Percentiles rank a stretch among this genome's conserved stretches.
These are phyloP conservation scores for Podarcis cretensis DNA, from an alignment of 2,113 vertebrate species.

Conservation along the genomic window DNA sequence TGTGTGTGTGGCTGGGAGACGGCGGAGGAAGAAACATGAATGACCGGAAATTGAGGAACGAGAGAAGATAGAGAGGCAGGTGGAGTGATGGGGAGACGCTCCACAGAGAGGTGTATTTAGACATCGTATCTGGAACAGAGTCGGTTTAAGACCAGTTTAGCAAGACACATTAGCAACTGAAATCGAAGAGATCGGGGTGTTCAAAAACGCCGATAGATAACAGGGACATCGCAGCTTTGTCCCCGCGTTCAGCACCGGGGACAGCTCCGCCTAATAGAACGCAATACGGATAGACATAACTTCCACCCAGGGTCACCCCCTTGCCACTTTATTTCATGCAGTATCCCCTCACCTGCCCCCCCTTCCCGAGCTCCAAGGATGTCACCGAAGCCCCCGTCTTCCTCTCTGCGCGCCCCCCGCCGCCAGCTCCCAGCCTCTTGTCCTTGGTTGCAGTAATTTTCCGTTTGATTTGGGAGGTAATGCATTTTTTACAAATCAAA, in stretches of 20 bases:
- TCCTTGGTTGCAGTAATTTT: slow-evolving; percentile 84
- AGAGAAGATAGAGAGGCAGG: not conserved
- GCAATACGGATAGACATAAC: not conserved
- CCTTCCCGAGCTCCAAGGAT: not conserved
- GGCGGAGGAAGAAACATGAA: not conserved
- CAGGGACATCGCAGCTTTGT: rapidly evolving
- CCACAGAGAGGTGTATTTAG: not conserved
- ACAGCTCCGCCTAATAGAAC: not conserved
- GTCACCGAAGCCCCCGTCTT: not conserved
- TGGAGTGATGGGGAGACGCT: not conserved
- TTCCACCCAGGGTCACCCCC: not conserved
- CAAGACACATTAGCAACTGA: not conserved
- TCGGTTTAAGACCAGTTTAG: not conserved
- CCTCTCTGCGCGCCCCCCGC: not conserved
- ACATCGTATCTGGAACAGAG: not conserved
- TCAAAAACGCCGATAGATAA: not conserved
- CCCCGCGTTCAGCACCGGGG: not conserved
- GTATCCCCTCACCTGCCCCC: not conserved
- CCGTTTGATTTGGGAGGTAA: slow-evolving; percentile 91
- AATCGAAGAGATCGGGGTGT: no score
- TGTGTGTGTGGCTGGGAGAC: not conserved
- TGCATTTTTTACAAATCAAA: slow-evolving; percentile 93
- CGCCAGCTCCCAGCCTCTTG: slow-evolving; percentile 44
- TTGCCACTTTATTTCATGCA: not conserved
- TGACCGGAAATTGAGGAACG: not conserved